A percentile compares a stretch with the other conserved stretches of the same genome.
Conservation (phyloP, 1,140 invertebrate genomes). For the Aphis craccivora region DNA sequence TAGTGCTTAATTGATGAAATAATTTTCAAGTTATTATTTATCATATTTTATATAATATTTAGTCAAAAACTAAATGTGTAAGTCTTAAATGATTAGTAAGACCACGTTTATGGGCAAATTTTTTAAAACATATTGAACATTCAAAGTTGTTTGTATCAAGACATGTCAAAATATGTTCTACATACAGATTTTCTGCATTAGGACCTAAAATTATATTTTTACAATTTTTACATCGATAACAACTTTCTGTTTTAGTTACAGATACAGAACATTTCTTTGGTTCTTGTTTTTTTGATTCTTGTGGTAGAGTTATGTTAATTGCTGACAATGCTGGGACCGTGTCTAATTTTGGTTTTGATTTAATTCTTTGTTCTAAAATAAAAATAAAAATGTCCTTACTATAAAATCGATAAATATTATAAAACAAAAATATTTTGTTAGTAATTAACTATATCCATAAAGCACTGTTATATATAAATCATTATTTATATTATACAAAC, state of each 20-base stretch:
- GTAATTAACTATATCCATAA: not conserved
- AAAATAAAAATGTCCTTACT: not conserved
- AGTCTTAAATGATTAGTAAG: constrained; percentile 54
- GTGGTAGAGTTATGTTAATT: not conserved
- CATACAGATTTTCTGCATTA: not conserved
- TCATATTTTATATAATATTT: not conserved
- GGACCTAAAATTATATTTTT: constrained; percentile 4
- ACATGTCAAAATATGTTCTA: constrained; percentile 60
- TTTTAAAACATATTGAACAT: constrained; percentile 63
- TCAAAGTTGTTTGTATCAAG: constrained; percentile 68
- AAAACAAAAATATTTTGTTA: not conserved
- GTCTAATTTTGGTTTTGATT: not conserved
- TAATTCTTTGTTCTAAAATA: not conserved
- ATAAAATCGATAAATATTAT: constrained; percentile 9
- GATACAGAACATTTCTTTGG: not conserved
- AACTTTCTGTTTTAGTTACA: not conserved
- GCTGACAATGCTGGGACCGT: not conserved
- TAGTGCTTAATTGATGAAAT: not conserved
- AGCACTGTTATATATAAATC: not conserved
- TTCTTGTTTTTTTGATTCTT: not conserved
- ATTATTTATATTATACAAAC: not conserved
- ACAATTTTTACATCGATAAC: constrained; percentile 1
- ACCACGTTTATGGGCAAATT: constrained; percentile 48
- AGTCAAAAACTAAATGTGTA: constrained; percentile 41
- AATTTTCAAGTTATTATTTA: not conserved